Conservation (phyloP, 1,140 invertebrate species). For the Pentalonia nigronervosa region DNA sequence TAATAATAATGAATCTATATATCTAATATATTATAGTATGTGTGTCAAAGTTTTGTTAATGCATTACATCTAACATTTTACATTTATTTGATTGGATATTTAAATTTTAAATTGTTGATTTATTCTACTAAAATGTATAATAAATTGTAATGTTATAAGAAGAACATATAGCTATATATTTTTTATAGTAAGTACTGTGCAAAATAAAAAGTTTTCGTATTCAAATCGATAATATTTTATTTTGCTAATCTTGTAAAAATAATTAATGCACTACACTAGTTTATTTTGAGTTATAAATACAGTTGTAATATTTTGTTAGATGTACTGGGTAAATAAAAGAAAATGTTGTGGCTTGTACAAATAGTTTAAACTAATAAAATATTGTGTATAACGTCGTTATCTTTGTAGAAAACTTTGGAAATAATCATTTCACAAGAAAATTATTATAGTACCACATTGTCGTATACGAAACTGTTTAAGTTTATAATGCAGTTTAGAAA, state of each 20-base stretch:
- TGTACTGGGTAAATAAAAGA: not conserved
- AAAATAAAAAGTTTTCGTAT: not conserved
- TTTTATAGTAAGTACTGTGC: not conserved
- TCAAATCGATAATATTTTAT: not conserved
- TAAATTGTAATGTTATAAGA: not conserved
- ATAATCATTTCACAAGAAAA: not conserved
- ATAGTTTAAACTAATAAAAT: not conserved
- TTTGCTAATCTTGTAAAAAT: not conserved
- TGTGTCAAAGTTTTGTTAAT: too few relatives aligned
- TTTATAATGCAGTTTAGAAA: not conserved
- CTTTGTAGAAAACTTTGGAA: not conserved
- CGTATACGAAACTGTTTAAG: not conserved
- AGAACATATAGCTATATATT: not conserved
- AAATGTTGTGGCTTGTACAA: not conserved
- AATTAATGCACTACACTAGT: not conserved
- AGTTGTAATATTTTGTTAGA: not conserved
- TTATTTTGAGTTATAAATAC: not conserved
- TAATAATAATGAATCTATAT: not conserved
- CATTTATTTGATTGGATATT: not conserved
- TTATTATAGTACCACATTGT: constrained; percentile 26
- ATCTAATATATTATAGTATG: not conserved
- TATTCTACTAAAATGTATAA: not conserved
- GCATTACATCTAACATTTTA: not conserved
- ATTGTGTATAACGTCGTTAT: not conserved
- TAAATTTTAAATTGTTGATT: not conserved